Base-by-base conservation (phyloP, 1,140 invertebrate species). In the Hycleus phaleratus region DNA sequence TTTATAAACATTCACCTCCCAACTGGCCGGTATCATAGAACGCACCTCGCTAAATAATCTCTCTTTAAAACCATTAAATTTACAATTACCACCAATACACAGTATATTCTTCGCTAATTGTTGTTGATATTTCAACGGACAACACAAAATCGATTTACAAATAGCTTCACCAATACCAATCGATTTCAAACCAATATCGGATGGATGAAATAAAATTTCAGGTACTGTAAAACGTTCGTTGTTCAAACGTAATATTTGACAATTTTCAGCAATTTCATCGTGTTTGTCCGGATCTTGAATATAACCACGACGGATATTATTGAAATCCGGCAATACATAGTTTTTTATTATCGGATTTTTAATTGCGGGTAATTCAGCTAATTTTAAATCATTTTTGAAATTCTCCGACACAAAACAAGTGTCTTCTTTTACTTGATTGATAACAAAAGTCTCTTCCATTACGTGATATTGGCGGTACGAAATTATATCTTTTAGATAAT, bases 351-450 rank as follows among this genome's bases (percentile, higher is more conserved):
- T 89, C 10, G 58, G 59, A 59, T 72, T 74, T 12, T 75, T 73
- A 49, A 71, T 69, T 56, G 81, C 78, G 72, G 82, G 83, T 48
- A 77, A 78, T 72, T 82, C 83, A 4, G 91, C 85, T 49, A 81
- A 84, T 42, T 83, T 79, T 85, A 99, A 90, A 59, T 97, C 93
- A 11, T 77, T 75, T 68, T 84, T 85, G 68, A 97, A 95, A 69
- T 98, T 81, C 64, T 83, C 79, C 0, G 94, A 90, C 0, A 99
- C 93, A 79, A 88, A 99, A 71, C 96, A 99, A 0, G 89, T 85
- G 74, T 99, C 96, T 77, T 99, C 97, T 74, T 99, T 99, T 0
- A 91, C 88, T 77, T 99, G 95, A 76, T 99, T 99, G 7, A 99
- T 95, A 0, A 99, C 94, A 77, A 94, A 96, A 0, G 95, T 98